phyloP scores from a whole-genome alignment of 2,113 vertebrate genomes.

The Pongo abelii region DNA sequence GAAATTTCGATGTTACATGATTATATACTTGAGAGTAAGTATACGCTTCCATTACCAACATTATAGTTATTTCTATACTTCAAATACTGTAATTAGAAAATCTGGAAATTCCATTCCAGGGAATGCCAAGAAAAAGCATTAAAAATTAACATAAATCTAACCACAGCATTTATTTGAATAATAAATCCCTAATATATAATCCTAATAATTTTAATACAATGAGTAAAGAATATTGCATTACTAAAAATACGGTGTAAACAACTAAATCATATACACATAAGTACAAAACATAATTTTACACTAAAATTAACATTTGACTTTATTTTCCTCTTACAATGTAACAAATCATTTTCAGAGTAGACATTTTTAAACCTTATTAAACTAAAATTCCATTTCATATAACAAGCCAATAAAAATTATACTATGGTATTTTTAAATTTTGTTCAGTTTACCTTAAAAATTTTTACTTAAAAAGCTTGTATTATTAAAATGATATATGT shows the following conservation, averaged over 20 bases:
- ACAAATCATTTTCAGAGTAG: background rate
- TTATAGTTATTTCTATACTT: background rate
- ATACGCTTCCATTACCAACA: background rate
- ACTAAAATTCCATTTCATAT: background rate
- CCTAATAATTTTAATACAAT: background rate
- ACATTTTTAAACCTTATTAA: background rate
- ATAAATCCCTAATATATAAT: background rate
- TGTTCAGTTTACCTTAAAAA: background rate
- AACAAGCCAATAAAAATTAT: slow-evolving; percentile 14
- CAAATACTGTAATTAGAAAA: background rate
- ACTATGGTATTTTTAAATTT: background rate
- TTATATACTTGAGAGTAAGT: background rate
- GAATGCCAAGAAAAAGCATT: background rate
- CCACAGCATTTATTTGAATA: background rate
- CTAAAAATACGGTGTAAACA: background rate
- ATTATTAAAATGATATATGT: background rate
- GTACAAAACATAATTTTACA: background rate
- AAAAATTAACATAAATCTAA: background rate
- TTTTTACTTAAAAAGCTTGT: background rate
- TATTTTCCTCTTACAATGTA: background rate
- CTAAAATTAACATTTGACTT: background rate
- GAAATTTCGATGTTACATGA: background rate
- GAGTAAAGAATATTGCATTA: background rate
- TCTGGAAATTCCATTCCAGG: background rate
- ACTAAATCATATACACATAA: background rate